phyloP scores from a whole-genome alignment of 1,140 invertebrate genomes.

The Pseudomyrmex sp. region DNA sequence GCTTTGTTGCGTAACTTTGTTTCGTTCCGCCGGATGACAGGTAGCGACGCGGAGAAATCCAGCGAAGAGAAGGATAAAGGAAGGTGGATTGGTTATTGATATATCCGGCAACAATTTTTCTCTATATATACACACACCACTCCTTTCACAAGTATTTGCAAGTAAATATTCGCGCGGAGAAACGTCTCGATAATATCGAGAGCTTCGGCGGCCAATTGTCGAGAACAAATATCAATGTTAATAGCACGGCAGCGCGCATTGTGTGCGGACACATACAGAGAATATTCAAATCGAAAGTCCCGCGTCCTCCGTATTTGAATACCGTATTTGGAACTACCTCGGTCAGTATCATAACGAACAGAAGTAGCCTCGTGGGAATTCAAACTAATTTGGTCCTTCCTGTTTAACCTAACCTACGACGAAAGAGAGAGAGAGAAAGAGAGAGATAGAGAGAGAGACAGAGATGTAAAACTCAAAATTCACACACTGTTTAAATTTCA shows the following conservation, averaged over 20 bases:
- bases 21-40: constrained; percentile 7
- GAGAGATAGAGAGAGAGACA: too few species aligned
- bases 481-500: constrained; percentile 41
- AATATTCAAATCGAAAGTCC: constrained; percentile 44
- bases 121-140: not conserved
- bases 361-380: constrained; percentile 50
- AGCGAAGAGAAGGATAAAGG: not conserved
- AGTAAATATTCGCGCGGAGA: constrained; percentile 17
- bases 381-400: constrained; percentile 50
- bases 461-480: constrained; percentile 13
- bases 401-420: constrained; percentile 31
- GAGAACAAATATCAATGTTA: constrained; percentile 50
- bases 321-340: constrained; percentile 43
- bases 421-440: not conserved
- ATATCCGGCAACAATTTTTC: constrained; percentile 22
- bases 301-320: constrained; percentile 43
- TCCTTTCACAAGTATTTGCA: constrained; percentile 23
- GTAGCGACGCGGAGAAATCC: constrained; percentile 6
- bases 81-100: constrained; percentile 9
- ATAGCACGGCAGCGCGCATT: constrained; percentile 32
- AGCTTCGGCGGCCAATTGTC: constrained; percentile 31
- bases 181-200: constrained; percentile 47
- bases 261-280: constrained; percentile 21
- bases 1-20: constrained; percentile 26
- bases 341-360: constrained; percentile 46